Conservation (phyloP, 2,888 invertebrate genomes). For the Watsonalla cultraria region DNA sequence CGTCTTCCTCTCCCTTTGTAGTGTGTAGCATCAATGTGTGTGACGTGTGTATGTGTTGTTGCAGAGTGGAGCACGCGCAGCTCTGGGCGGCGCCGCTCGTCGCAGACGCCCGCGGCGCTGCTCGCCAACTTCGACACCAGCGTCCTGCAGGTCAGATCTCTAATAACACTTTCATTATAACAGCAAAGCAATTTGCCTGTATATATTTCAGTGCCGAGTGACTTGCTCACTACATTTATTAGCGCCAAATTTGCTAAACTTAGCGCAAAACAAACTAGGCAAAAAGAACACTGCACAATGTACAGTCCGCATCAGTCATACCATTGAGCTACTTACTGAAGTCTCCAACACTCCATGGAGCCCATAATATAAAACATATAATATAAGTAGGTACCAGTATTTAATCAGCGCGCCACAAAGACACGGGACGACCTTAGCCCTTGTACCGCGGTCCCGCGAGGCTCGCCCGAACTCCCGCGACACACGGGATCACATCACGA, state of each 20-base stretch:
- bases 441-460: too few relatives aligned
- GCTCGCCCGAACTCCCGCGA: neutral
- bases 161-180: neutral
- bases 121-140: conserved; percentile 86
- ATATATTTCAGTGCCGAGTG: too few relatives aligned
- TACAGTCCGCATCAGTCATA: too few relatives aligned
- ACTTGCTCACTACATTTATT: too few relatives aligned
- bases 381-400: too few relatives aligned
- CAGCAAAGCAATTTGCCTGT: neutral
- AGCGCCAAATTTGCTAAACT: too few relatives aligned
- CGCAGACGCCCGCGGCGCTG: conserved; percentile 74
- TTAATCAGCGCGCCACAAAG: neutral
- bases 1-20: neutral
- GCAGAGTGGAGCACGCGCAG: conserved; percentile 62
- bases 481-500: neutral
- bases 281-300: too few relatives aligned
- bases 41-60: conserved; percentile 28
- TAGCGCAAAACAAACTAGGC: too few relatives aligned
- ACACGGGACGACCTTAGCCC: neutral
- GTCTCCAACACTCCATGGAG: too few relatives aligned
- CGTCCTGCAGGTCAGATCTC: conserved; percentile 79
- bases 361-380: too few relatives aligned
- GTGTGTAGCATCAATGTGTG: neutral
- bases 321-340: too few relatives aligned
- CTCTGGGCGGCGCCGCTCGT: conserved; percentile 57